phyloP scores from a whole-genome alignment of 2,113 vertebrate species.

The Mormyrus lacerda region DNA sequence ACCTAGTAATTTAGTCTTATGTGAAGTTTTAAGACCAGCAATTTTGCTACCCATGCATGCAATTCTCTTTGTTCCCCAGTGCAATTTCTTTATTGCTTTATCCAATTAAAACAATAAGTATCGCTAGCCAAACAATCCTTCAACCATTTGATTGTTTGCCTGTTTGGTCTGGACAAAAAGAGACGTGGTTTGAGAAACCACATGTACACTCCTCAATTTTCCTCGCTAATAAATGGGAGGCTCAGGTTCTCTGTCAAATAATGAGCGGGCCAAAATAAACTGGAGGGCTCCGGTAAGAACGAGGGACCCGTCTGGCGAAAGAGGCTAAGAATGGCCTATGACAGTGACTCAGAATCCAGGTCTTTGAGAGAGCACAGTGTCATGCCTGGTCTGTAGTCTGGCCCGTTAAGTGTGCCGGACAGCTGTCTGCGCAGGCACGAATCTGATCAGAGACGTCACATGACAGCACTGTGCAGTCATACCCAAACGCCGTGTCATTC shows the following conservation, averaged over 20 bases:
- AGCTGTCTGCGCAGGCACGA: not conserved
- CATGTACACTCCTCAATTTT: slow-evolving; percentile 16
- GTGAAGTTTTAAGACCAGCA: not conserved
- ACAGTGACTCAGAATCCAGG: not conserved
- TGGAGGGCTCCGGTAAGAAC: slow-evolving; percentile 31
- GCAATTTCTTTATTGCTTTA: not conserved
- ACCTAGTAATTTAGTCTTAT: not conserved
- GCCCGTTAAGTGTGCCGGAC: not conserved
- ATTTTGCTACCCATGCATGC: not conserved
- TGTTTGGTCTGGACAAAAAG: not conserved
- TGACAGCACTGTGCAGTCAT: not conserved
- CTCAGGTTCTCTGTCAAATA: slow-evolving; percentile 29
- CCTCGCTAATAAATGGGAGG: slow-evolving; percentile 23
- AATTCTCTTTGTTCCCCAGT: not conserved
- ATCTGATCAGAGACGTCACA: not conserved
- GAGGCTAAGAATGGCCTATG: not conserved
- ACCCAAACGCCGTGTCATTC: not conserved
- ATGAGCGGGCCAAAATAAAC: slow-evolving; percentile 36
- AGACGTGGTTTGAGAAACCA: not conserved
- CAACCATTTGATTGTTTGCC: slow-evolving; percentile 3
- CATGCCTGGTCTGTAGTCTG: not conserved
- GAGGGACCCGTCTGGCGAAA: slow-evolving; percentile 27
- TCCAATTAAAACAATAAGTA: not conserved
- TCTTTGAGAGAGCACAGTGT: not conserved
- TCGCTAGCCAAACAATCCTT: not conserved